Conservation (phyloP, 2,797 vertebrate species). For the Buceros bicornis region DNA sequence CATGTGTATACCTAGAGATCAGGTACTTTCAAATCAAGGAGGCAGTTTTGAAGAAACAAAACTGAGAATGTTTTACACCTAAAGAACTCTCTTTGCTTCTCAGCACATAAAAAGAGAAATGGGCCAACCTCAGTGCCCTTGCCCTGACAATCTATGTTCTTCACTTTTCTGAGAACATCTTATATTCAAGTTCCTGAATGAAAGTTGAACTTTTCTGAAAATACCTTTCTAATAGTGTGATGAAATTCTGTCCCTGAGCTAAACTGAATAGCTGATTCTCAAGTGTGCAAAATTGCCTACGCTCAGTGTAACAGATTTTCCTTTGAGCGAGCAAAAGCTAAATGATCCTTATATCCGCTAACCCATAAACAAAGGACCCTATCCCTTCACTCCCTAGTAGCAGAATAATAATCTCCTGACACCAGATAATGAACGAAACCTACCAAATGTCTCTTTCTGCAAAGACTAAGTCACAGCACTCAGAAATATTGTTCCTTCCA, state of each 20-base stretch:
- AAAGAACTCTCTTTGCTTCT: not conserved
- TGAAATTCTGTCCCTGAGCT: not conserved
- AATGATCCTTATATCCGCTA: not conserved
- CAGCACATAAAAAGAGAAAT: not conserved
- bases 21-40: not conserved
- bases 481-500: slow-evolving; percentile 46
- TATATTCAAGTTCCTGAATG: not conserved
- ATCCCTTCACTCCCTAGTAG: not conserved
- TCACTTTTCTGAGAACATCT: not conserved
- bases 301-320: not conserved
- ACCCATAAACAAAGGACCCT: slow-evolving; percentile 31
- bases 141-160: not conserved
- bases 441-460: not conserved
- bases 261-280: not conserved
- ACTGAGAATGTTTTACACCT: not conserved
- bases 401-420: slow-evolving; percentile 27
- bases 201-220: not conserved
- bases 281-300: not conserved
- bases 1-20: not conserved
- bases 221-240: not conserved
- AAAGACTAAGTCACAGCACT: not conserved
- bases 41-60: not conserved
- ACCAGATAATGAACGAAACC: slow-evolving; percentile 3
- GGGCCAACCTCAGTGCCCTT: not conserved
- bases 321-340: slow-evolving; percentile 2